These are phyloP conservation scores for Axis porcinus DNA, from an alignment of 2,113 vertebrate genomes.

Conservation along the genomic window DNA sequence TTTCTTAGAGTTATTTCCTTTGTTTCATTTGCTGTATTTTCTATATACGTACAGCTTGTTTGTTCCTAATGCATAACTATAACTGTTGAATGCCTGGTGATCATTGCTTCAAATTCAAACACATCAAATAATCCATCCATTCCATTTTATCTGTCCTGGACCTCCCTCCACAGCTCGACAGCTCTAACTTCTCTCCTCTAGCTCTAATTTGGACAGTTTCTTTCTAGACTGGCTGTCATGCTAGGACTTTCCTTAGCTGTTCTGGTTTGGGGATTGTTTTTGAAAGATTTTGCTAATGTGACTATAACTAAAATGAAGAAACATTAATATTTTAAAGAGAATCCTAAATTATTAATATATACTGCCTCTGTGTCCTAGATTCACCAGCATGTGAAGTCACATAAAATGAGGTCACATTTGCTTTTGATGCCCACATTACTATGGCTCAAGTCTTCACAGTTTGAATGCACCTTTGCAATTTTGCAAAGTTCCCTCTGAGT, in stretches of 20 bases:
- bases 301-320: slow-evolving; percentile 4
- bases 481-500: background rate
- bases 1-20: slow-evolving; percentile 34
- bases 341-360: slow-evolving; percentile 34
- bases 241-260: background rate
- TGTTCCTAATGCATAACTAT: background rate
- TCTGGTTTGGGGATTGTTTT: slow-evolving; percentile 16
- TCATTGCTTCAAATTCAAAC: background rate
- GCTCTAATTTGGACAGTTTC: background rate
- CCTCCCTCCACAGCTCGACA: background rate
- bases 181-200: background rate
- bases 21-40: slow-evolving; percentile 30
- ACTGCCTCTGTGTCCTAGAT: background rate
- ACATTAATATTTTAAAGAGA: slow-evolving; percentile 48
- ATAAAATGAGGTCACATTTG: slow-evolving; percentile 10
- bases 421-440: slow-evolving; percentile 10
- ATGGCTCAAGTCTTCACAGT: background rate
- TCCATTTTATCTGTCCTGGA: background rate
- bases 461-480: background rate
- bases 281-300: slow-evolving; percentile 16
- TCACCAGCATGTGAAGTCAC: background rate
- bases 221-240: background rate
- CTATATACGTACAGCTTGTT: background rate
- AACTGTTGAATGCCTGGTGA: background rate
- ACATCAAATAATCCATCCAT: background rate